Percentiles rank a stretch among this genome's conserved stretches.
These are phyloP conservation scores for Gandaritis pyraliata DNA, from an alignment of 2,888 invertebrate genomes.

Conservation along the genomic window DNA sequence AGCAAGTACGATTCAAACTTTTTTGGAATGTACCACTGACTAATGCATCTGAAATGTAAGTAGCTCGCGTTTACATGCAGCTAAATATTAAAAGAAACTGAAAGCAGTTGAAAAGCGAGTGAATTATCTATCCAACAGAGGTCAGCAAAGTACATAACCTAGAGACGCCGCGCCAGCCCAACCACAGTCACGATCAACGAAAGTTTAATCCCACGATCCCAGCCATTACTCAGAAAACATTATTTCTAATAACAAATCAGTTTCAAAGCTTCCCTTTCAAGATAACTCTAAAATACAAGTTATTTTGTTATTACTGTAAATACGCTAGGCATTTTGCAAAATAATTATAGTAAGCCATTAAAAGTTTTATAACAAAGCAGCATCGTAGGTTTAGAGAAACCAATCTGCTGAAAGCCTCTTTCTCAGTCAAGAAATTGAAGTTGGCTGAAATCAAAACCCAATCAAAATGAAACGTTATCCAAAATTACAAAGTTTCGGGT, in stretches of 20 bases:
- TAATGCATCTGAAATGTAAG: constrained; percentile 23
- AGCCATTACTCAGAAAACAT: constrained; percentile 5
- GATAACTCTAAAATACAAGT: background rate
- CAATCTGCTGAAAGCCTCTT: constrained; percentile 14
- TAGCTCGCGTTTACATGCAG: constrained; percentile 11
- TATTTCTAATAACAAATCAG: constrained; percentile 6
- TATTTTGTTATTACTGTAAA: background rate
- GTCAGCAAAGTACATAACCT: constrained; percentile 26
- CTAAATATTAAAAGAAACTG: constrained; percentile 44
- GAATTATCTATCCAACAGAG: constrained; percentile 45
- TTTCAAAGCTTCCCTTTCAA: constrained; percentile 6
- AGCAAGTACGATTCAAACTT: constrained; percentile 5
- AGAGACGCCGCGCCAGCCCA: constrained; percentile 14
- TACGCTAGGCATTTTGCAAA: constrained; percentile 1
- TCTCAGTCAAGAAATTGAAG: constrained; percentile 4
- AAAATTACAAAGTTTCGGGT: constrained; percentile 13
- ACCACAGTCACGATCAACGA: constrained; percentile 45
- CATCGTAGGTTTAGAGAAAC: background rate
- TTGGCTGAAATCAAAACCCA: constrained; percentile 9
- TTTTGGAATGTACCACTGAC: constrained; percentile 12
- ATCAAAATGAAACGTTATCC: constrained; percentile 17
- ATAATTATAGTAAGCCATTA: constrained; percentile 2
- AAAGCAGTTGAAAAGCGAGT: constrained; percentile 47
- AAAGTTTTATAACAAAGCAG: constrained; percentile 4
- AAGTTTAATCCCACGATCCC: constrained; percentile 36